Base-by-base conservation (phyloP, 92 coral and sea anemone species). In the Meandrina meandrites region DNA sequence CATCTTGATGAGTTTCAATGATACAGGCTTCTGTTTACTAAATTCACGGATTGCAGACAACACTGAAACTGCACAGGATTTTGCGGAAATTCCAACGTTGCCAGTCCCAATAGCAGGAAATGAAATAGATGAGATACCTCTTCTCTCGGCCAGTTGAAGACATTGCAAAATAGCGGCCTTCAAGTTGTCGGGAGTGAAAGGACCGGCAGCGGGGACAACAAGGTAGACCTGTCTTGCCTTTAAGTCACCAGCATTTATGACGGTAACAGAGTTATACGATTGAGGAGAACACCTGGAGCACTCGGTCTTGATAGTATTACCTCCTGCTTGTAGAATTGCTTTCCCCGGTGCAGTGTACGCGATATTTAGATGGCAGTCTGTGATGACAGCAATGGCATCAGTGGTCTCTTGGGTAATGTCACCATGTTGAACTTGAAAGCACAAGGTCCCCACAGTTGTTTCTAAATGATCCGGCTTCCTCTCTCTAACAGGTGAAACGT, bases 71-170 rank as follows among this genome's bases (percentile, higher is more conserved):
- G 98, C 96, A 14, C 89, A 83, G 27, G 86, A 67, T 71, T 95
- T 90, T 18, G 96, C 88, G 21, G 54, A 32, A n/a, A 90, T 80
- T 5, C 91, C 87, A 14, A 93, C 56, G 21, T 64, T 70, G 5
- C 96, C 96, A 10, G 96, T 93, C n/a, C 96, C 96, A 57, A 93
- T 91, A 4, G 94, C 93, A 7, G 96, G 94, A 47, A 93, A 85
- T 4, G 96, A 90, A 80, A 91, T 91, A 24, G 87, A 88, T 24
- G 68, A 62, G 3, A 85, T 67, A 3, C 86, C 47, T 17, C 74
- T 40, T 30, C 35, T 32, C 18, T 84, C 79, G 3, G 94, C 91
- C 48, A 88, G 87, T 34, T 79, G 73, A 27, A 91, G 79, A 56
- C 91, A 91, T 68, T 88, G 51, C 70, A 79, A 13, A 4, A 91